A percentile compares a stretch with the other conserved stretches of the same genome.
These are phyloP conservation scores for Zonotrichia albicollis DNA, from an alignment of 2,797 vertebrate genomes.

Conservation along the genomic window DNA sequence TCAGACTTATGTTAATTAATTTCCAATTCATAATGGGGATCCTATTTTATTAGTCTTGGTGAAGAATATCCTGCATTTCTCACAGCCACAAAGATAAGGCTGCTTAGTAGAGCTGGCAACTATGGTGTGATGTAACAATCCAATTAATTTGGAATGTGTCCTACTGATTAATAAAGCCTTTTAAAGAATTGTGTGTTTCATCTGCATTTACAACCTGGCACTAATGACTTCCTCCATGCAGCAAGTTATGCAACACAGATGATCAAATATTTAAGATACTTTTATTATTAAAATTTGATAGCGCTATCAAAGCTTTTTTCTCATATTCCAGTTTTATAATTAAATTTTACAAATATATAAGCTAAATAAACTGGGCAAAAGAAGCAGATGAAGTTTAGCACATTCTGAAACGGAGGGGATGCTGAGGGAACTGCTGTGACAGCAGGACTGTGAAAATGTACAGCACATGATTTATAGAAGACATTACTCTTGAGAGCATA, in stretches of 20 bases:
- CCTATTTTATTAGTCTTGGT: background rate
- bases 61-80: background rate
- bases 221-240: background rate
- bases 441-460: background rate
- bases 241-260: background rate
- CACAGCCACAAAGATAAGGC: background rate
- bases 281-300: background rate
- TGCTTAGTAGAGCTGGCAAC: background rate
- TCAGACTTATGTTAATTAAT: background rate
- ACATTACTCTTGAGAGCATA: background rate
- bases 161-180: constrained; percentile 17
- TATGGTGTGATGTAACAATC: background rate
- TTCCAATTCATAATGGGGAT: background rate
- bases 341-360: background rate
- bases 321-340: background rate
- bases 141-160: constrained; percentile 31
- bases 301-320: background rate
- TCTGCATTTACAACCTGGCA: constrained; percentile 8
- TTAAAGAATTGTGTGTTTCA: background rate
- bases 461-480: background rate
- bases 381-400: background rate
- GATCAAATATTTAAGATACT: constrained; percentile 11
- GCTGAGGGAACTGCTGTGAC: background rate
- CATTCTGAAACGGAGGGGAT: background rate
- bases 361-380: background rate